Conservation (phyloP, 2,888 invertebrate genomes). For the Arenicola marina region DNA sequence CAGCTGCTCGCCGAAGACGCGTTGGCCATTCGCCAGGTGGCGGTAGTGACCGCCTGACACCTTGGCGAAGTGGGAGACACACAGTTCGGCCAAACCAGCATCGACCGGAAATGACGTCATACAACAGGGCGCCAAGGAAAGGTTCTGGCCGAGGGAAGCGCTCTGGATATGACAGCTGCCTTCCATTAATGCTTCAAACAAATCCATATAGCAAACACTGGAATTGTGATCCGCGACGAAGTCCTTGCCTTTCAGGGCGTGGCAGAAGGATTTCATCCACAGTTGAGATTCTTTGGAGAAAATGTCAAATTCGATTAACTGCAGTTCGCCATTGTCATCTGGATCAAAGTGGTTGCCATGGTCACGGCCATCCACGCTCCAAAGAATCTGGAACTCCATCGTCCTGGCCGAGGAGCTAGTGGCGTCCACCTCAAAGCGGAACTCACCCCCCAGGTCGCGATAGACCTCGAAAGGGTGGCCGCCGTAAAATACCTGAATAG, state of each 20-base stretch:
- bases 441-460: constrained; percentile 73
- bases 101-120: neutral
- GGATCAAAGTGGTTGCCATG: constrained; percentile 87
- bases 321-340: constrained; percentile 74
- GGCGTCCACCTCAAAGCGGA: constrained; percentile 59
- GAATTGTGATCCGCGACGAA: neutral
- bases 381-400: constrained; percentile 86
- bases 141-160: neutral
- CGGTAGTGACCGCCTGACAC: neutral
- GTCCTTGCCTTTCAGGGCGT: constrained; percentile 30
- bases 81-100: neutral
- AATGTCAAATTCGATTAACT: constrained; percentile 82
- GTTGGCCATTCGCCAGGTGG: neutral
- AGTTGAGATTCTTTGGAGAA: constrained; percentile 77
- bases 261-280: constrained; percentile 86
- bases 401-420: neutral
- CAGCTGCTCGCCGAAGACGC: neutral
- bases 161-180: neutral
- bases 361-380: constrained; percentile 84
- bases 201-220: neutral
- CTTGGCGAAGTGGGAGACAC: neutral
- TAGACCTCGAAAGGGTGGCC: constrained; percentile 89
- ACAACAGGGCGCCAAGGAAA: neutral
- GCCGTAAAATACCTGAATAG: constrained; percentile 63
- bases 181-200: neutral